Conservation (phyloP, 2,888 invertebrate genomes). For the Lithophane socia region DNA sequence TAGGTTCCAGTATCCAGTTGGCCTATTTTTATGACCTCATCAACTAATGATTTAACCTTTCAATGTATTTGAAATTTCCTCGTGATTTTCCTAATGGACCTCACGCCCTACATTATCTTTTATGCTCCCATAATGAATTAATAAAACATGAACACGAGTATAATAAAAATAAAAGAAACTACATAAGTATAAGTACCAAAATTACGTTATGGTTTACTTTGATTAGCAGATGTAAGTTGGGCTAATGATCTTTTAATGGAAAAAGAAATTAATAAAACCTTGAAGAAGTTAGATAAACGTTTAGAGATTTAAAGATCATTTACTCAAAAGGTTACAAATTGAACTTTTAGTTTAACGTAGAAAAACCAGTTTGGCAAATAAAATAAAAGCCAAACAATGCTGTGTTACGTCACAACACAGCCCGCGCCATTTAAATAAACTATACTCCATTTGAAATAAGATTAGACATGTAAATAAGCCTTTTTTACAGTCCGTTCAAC, state of each 20-base stretch:
- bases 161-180: conserved; percentile 20
- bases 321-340: too few relatives aligned
- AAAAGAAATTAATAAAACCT: conserved; percentile 1
- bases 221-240: neutral
- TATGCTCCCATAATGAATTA: conserved; percentile 51
- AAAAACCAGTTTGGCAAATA: neutral
- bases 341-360: neutral
- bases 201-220: conserved; percentile 11
- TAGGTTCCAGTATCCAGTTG: conserved; percentile 42
- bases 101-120: conserved; percentile 49
- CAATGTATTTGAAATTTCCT: conserved; percentile 53
- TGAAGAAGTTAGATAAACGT: neutral
- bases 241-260: conserved; percentile 16
- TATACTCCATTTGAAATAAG: too few relatives aligned
- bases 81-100: conserved; percentile 64
- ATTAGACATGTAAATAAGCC: too few relatives aligned
- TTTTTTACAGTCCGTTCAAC: too few relatives aligned
- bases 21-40: conserved; percentile 65
- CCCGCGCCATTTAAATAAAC: neutral
- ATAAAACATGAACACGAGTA: conserved; percentile 24
- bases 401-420: neutral
- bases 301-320: too few relatives aligned
- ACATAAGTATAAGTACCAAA: neutral
- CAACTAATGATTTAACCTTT: conserved; percentile 64
- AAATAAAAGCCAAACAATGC: neutral